Base-by-base conservation (phyloP, 2,888 invertebrate species). In the Tineola bisselliella region DNA sequence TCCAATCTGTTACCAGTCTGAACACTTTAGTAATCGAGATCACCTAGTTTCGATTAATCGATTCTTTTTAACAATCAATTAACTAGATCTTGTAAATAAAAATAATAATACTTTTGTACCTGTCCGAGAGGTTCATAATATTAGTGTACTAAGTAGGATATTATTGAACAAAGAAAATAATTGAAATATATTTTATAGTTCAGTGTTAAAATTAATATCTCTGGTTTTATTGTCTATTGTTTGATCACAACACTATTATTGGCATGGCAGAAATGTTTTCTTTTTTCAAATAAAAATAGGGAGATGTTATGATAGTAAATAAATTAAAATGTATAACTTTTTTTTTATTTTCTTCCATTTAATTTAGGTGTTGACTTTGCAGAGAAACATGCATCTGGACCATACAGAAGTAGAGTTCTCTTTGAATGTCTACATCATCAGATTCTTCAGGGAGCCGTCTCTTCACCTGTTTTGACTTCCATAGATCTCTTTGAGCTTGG, bases 41-140 rank as follows among this genome's bases (percentile, higher is more conserved):
- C n/a, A n/a, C n/a, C n/a, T n/a, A n/a, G n/a, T n/a, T n/a, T n/a
- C n/a, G 31, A 31, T 10, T 38, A 38, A 38, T 38, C n/a, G 38
- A 38, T 38, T 38, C n/a, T 38, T 38, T 38, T 38, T 38, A 38
- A 10, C 10, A 38, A 10, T 38, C 38, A 38, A 38, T 38, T 38
- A 38, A 6, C 38, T 38, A 1, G 38, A 38, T 58, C 15, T 72
- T 76, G 71, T 74, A 84, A 79, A 82, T 80, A 75, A 79, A 80
- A 82, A 72, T 68, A 69, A 70, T 68, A 70, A 81, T 81, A 84
- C 83, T 81, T 81, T 81, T 82, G 84, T 84, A 84, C 83, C 83
- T 84, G 83, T 79, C 76, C 68, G 71, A 73, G 72, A 71, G 74
- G 73, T 77, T 76, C 69, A 68, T 72, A 76, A 62, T 59, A 54